phyloP scores from a whole-genome alignment of 2,888 invertebrate species.

The Nomada goodeniana region DNA sequence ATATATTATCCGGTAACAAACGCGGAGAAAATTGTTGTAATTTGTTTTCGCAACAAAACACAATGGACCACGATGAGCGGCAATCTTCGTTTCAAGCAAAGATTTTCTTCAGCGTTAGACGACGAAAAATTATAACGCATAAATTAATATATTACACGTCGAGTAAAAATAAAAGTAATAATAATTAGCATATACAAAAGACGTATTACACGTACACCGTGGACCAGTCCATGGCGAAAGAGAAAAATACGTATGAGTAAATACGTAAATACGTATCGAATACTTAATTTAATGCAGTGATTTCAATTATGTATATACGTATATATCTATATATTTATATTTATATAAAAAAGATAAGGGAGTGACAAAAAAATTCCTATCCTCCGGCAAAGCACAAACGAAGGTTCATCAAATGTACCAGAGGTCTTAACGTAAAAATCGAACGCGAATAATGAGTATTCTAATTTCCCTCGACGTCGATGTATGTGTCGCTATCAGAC shows the following conservation, averaged over 20 bases:
- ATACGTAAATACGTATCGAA: no score
- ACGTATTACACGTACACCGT: constrained; percentile 66
- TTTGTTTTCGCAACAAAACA: constrained; percentile 33
- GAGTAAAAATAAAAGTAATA: constrained; percentile 42
- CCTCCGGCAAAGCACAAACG: constrained; percentile 23
- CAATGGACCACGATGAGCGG: constrained; percentile 52
- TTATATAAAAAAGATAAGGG: background rate
- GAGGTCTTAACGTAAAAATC: constrained; percentile 32
- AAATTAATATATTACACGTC: constrained; percentile 73
- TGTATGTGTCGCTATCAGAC: constrained; percentile 32
- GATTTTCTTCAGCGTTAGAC: constrained; percentile 49
- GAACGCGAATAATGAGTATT: constrained; percentile 60
- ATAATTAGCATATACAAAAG: constrained; percentile 74
- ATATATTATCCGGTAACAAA: background rate
- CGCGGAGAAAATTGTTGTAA: constrained; percentile 6
- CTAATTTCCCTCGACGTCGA: constrained; percentile 31
- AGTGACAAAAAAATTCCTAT: constrained; percentile 11
- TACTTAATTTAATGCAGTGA: constrained; percentile 52
- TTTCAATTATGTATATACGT: constrained; percentile 6
- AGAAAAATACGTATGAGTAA: constrained; percentile 69
- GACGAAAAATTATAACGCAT: constrained; percentile 58
- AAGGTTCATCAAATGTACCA: constrained; percentile 53
- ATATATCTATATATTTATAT: constrained; percentile 1
- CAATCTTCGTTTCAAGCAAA: constrained; percentile 72
- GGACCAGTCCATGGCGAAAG: constrained; percentile 77